These are phyloP conservation scores for Mongoloraphidia duomilia DNA, from an alignment of 2,888 invertebrate species.

Conservation along the genomic window DNA sequence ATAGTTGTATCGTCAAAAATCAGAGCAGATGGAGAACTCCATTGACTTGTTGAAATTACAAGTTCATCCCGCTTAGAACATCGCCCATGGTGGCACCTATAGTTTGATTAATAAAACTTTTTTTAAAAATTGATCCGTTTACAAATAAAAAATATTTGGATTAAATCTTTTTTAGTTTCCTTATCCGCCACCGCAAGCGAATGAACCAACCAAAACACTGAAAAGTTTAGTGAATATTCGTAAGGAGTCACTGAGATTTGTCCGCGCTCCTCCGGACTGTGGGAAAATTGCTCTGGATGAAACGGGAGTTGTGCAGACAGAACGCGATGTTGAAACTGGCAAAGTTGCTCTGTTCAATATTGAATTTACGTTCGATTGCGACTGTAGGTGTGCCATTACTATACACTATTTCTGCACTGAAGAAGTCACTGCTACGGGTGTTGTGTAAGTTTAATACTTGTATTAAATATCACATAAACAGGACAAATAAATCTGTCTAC, in stretches of 20 bases:
- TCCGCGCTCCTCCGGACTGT: constrained; percentile 53
- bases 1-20: no score
- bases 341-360: constrained; percentile 71
- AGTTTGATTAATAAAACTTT: no score
- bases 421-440: constrained; percentile 72
- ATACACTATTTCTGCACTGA: constrained; percentile 93
- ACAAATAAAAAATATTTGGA: no score
- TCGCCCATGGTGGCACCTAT: no score
- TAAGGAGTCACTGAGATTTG: constrained; percentile 88
- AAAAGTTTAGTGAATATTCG: constrained; percentile 93
- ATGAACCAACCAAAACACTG: constrained; percentile 92
- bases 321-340: constrained; percentile 44
- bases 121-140: no score
- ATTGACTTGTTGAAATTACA: no score
- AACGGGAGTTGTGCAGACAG: constrained; percentile 31
- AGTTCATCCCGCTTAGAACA: no score
- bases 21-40: no score
- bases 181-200: constrained; percentile 89
- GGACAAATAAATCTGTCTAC: no score
- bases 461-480: no score
- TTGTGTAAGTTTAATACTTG: constrained; percentile 44
- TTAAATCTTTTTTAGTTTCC: constrained; percentile 58
- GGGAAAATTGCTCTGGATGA: constrained; percentile 37
- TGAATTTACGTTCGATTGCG: constrained; percentile 95
- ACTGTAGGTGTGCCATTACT: constrained; percentile 86